These are phyloP conservation scores for Sialis lutaria DNA, from an alignment of 2,888 invertebrate genomes.

Conservation along the genomic window DNA sequence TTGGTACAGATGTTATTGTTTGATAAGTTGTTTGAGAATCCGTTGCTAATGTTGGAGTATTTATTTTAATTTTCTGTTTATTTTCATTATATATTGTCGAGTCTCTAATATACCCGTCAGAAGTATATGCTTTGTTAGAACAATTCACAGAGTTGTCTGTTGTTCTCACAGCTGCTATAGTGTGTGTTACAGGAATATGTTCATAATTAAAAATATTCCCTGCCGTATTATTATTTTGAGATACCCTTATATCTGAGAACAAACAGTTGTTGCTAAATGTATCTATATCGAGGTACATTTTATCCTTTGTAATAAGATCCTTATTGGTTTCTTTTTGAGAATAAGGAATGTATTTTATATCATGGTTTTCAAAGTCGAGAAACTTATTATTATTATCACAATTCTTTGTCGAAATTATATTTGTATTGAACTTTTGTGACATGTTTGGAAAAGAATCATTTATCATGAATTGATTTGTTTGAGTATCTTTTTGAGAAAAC, in stretches of 20 bases:
- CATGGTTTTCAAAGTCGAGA: not conserved
- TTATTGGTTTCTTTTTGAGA: not conserved
- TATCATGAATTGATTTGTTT: not conserved
- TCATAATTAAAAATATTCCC: slow-evolving; percentile 5
- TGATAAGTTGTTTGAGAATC: too few relatives aligned
- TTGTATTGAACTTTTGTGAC: not conserved
- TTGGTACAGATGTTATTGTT: too few relatives aligned
- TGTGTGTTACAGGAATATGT: slow-evolving; percentile 2
- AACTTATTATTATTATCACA: not conserved
- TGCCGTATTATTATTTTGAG: not conserved
- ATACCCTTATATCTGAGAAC: slow-evolving; percentile 3
- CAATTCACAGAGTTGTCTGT: too few relatives aligned
- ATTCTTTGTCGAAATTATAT: not conserved
- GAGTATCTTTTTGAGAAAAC: not conserved
- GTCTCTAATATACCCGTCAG: too few relatives aligned
- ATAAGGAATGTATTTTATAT: not conserved
- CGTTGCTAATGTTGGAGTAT: too few relatives aligned
- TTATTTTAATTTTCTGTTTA: too few relatives aligned
- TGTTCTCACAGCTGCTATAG: not conserved
- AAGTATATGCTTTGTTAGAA: too few relatives aligned
- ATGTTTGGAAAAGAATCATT: not conserved
- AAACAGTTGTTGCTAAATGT: not conserved
- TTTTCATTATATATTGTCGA: too few relatives aligned
- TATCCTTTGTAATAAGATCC: not conserved
- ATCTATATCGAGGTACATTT: not conserved